A percentile compares a stretch with the other conserved stretches of the same genome.
phyloP scores from a whole-genome alignment of 1,140 invertebrate species.

The Pseudoatta argentina region DNA sequence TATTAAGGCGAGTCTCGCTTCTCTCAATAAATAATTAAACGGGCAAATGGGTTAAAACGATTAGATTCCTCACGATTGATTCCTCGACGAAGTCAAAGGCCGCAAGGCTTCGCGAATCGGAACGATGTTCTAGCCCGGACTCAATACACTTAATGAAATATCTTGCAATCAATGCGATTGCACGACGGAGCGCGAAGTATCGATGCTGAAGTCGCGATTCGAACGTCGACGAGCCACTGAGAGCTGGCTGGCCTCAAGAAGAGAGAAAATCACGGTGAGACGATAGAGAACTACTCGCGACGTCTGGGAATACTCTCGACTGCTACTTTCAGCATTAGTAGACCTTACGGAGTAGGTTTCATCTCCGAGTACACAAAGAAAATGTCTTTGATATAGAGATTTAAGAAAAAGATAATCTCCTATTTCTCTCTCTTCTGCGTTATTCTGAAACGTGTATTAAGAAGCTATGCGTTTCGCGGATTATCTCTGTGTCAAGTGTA shows the following conservation, averaged over 20 bases:
- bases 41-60: neutral
- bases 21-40: neutral
- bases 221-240: conserved; percentile 37
- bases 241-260: neutral
- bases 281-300: neutral
- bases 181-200: neutral
- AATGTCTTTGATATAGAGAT: neutral
- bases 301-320: neutral
- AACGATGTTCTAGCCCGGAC: neutral
- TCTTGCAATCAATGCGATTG: conserved; percentile 5
- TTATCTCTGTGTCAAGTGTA: no score
- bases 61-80: neutral
- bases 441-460: neutral
- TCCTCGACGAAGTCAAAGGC: neutral
- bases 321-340: neutral
- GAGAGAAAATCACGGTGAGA: neutral
- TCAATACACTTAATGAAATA: neutral
- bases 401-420: neutral
- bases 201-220: conserved; percentile 24
- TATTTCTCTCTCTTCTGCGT: neutral
- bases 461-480: no score
- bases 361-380: neutral
- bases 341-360: neutral
- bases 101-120: neutral
- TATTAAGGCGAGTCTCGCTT: neutral